Conservation (phyloP, 2,888 invertebrate genomes). For the Entomobrya multifasciata region DNA sequence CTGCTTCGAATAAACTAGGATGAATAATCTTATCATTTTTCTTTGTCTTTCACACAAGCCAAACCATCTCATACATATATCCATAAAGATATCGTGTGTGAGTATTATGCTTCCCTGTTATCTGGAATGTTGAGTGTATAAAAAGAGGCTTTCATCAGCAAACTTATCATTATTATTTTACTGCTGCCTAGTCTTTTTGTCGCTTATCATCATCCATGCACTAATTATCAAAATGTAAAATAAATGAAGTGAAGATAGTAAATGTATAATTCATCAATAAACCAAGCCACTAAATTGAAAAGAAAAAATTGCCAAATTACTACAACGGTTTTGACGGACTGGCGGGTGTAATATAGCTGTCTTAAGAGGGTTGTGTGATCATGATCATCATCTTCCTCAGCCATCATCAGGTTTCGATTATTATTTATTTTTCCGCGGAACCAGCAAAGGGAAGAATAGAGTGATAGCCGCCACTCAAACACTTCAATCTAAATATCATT, state of each 20-base stretch:
- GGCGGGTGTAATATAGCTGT: slow-evolving; percentile 35
- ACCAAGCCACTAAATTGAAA: neutral
- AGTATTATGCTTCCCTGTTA: too few relatives aligned
- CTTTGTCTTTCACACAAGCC: slow-evolving; percentile 38
- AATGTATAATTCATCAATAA: too few relatives aligned
- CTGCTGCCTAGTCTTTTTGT: neutral
- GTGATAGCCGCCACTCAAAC: slow-evolving; percentile 27
- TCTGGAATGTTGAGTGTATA: too few relatives aligned
- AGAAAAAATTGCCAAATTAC: too few relatives aligned
- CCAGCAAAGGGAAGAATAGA: neutral
- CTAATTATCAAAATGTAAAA: slow-evolving; percentile 23
- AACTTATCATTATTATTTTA: neutral
- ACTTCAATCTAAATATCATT: slow-evolving; percentile 54
- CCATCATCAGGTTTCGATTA: slow-evolving; percentile 6
- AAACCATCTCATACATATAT: neutral
- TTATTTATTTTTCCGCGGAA: neutral
- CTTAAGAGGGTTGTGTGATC: neutral
- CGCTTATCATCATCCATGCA: neutral
- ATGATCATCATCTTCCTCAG: neutral
- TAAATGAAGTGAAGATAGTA: neutral
- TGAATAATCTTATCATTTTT: slow-evolving; percentile 55
- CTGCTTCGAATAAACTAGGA: neutral
- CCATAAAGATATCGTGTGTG: neutral
- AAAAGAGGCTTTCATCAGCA: neutral
- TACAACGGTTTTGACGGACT: slow-evolving; percentile 23